Percentiles rank a stretch among this genome's conserved stretches.
Conservation (phyloP, 1,140 invertebrate genomes). For the Drosophila nikananu region DNA sequence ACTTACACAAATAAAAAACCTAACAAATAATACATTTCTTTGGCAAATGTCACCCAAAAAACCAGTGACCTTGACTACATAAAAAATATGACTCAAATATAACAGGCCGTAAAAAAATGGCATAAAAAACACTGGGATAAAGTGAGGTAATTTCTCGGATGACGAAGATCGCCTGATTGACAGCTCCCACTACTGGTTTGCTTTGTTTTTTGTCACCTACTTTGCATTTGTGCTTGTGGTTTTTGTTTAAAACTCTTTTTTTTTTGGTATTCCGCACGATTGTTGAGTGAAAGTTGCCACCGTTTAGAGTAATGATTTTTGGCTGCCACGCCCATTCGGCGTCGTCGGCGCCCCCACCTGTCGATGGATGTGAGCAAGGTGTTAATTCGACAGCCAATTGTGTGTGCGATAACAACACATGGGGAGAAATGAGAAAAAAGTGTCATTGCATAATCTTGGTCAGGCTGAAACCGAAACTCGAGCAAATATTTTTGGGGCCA, state of each 20-base stretch:
- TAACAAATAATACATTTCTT: not conserved
- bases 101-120: conserved; percentile 22
- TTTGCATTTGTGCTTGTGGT: conserved; percentile 43
- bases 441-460: conserved; percentile 44
- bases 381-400: conserved; percentile 74
- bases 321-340: conserved; percentile 62
- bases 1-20: not conserved
- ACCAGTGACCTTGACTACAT: conserved; percentile 60
- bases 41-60: conserved; percentile 10
- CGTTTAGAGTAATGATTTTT: conserved; percentile 50
- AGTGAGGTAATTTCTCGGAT: conserved; percentile 69
- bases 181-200: conserved; percentile 21
- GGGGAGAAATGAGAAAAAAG: conserved; percentile 5
- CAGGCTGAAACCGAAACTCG: conserved; percentile 44
- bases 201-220: conserved; percentile 41
- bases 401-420: conserved; percentile 42
- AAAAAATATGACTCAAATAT: conserved; percentile 72
- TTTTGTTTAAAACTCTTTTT: conserved; percentile 29
- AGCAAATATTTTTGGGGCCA: conserved; percentile 41
- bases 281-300: conserved; percentile 81
- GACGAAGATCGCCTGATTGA: conserved; percentile 65
- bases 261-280: conserved; percentile 76
- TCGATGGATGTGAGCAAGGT: conserved; percentile 73
- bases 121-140: conserved; percentile 19
- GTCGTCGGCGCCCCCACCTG: conserved; percentile 45